Base-by-base conservation (phyloP, 2,888 invertebrate species). In the Gymnosoma rotundatum region DNA sequence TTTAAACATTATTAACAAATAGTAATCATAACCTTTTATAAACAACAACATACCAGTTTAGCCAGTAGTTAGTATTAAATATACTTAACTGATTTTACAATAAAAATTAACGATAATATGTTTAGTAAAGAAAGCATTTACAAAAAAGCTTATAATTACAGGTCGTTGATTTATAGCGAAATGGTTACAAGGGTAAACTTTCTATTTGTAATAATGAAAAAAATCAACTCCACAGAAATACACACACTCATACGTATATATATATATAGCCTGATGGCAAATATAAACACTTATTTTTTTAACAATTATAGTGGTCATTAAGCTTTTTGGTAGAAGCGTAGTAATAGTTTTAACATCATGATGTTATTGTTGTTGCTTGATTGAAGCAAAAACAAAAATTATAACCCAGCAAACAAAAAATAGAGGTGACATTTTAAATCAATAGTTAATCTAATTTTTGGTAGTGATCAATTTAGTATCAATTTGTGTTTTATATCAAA, bases 151-250 rank as follows among this genome's bases (percentile, higher is more conserved):
- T 60, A 48, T 74, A 76, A 80, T 81, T 74, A 54, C 78, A 81
- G 84, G 80, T 84, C 73, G 80, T 84, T 81, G 80, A 63, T 83
- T 75, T 50, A 7, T 38, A 63, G 66, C 61, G 70, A 83, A 84
- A 84, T 78, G 32, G 84, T 84, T 84, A 81, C 84, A 84, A 84
- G 84, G 84, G 80, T 81, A 84, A 84, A 84, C 84, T 84, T 84
- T 84, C 84, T 81, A 81, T 78, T 81, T 58, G 63, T 64, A 73
- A 54, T 72, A 32, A 32, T 10, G 18, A 73, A 67, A 56, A 32
- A 45, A 42, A 32, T 42, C 32, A 61, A 52, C 52, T 18, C 21
- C 9, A 16, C 8, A 18, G 20, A 48, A 9, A 48, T 16, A 58
- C 18, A n/a, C 36, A 21, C 25, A 25, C 25, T 2, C 25, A 25